Conservation (phyloP, 2,113 vertebrate species). For the Channa argus region DNA sequence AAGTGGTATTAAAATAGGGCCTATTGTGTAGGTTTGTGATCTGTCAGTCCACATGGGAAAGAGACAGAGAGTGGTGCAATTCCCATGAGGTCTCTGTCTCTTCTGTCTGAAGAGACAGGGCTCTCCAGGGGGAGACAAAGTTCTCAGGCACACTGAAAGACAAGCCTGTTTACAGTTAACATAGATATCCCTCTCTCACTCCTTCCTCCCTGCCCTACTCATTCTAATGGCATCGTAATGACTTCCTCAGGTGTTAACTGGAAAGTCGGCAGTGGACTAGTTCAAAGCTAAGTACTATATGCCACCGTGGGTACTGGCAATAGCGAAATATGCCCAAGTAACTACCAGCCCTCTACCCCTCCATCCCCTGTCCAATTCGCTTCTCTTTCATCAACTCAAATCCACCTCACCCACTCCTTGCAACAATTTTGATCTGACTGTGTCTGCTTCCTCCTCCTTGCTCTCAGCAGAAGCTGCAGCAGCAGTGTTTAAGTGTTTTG, state of each 20-base stretch:
- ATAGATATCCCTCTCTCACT: conserved; percentile 44
- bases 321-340: conserved; percentile 66
- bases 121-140: conserved; percentile 70
- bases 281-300: conserved; percentile 70
- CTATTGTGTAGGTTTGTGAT: conserved; percentile 78
- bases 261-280: conserved; percentile 70
- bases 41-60: conserved; percentile 70
- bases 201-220: conserved; percentile 40
- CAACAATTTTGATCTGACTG: conserved; percentile 54
- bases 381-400: conserved; percentile 70
- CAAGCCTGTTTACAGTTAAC: conserved; percentile 71
- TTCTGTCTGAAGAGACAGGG: conserved; percentile 71
- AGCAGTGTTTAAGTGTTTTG: conserved; percentile 58
- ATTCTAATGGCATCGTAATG: conserved; percentile 76
- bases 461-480: conserved; percentile 45
- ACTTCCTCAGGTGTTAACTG: conserved; percentile 79
- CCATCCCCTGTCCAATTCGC: conserved; percentile 45
- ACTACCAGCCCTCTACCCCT: conserved; percentile 37
- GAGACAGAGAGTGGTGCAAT: conserved; percentile 49
- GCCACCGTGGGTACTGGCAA: conserved; percentile 59
- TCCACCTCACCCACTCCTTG: conserved; percentile 59
- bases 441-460: conserved; percentile 41
- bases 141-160: conserved; percentile 71
- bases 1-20: conserved; percentile 77
- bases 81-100: conserved; percentile 75